phyloP scores from a whole-genome alignment of 2,888 invertebrate species.

The Litoditis marina region DNA sequence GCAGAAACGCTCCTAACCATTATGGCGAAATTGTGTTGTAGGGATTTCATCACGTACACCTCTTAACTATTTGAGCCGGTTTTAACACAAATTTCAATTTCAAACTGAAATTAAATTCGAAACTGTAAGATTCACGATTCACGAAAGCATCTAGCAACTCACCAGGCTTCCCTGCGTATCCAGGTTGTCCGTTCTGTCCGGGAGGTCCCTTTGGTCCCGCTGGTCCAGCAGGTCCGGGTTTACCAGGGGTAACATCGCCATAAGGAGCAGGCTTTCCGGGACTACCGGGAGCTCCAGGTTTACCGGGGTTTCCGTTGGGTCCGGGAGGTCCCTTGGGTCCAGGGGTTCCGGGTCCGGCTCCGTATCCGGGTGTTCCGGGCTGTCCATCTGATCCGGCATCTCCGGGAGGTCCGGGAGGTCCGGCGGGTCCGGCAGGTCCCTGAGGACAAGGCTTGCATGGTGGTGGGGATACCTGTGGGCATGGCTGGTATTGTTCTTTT shows the following conservation, averaged over 20 bases:
- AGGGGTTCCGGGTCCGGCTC: conserved; percentile 43
- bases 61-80: too few relatives aligned
- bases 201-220: conserved; percentile 51
- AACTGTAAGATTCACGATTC: too few relatives aligned
- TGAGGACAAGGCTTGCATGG: conserved; percentile 53
- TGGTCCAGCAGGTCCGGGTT: conserved; percentile 48
- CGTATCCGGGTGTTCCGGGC: conserved; percentile 35
- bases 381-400: conserved; percentile 32
- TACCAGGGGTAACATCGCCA: conserved; percentile 43
- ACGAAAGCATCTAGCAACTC: too few relatives aligned
- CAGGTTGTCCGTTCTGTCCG: conserved; percentile 44
- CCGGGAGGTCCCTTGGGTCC: conserved; percentile 45
- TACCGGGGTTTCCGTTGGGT: conserved; percentile 42
- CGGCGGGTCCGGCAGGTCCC: conserved; percentile 47
- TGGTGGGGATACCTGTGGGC: conserved; percentile 52
- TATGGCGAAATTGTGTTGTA: too few relatives aligned
- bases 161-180: conserved; percentile 43
- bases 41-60: too few relatives aligned
- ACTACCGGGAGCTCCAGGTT: conserved; percentile 51
- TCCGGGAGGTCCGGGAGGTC: conserved; percentile 42
- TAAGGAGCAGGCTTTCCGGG: conserved; percentile 45
- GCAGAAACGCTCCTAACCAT: too few relatives aligned
- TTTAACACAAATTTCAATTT: too few relatives aligned
- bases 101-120: too few relatives aligned
- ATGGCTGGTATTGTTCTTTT: conserved; percentile 49